These are phyloP conservation scores for Drosophila dives DNA, from an alignment of 2,888 invertebrate species.

Conservation along the genomic window DNA sequence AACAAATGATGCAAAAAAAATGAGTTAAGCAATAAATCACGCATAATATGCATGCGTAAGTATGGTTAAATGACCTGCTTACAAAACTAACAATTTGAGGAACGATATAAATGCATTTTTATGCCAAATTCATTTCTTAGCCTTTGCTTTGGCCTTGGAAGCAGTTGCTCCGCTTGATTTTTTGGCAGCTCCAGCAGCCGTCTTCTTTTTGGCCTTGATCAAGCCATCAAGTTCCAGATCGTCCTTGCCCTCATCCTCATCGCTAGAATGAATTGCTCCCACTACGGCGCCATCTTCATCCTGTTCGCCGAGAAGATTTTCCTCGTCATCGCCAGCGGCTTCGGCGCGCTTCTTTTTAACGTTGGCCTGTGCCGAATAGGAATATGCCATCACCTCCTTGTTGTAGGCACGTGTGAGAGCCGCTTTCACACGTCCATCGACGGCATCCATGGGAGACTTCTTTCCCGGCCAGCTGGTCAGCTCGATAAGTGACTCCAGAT, in stretches of 20 bases:
- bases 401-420: conserved; percentile 97
- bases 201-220: conserved; percentile 87
- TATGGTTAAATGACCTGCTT: conserved; percentile 4
- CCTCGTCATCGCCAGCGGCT: conserved; percentile 84
- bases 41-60: conserved; percentile 21
- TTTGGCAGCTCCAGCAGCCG: conserved; percentile 51
- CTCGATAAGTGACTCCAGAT: conserved; percentile 95
- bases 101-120: background rate
- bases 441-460: conserved; percentile 90
- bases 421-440: conserved; percentile 95
- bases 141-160: conserved; percentile 62
- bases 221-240: conserved; percentile 90
- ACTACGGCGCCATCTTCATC: conserved; percentile 74
- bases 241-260: conserved; percentile 86
- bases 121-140: conserved; percentile 66
- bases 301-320: conserved; percentile 84
- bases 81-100: conserved; percentile 19
- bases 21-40: background rate
- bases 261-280: conserved; percentile 72
- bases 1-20: background rate
- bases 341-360: conserved; percentile 87
- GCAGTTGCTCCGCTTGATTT: conserved; percentile 49
- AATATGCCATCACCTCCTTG: conserved; percentile 91
- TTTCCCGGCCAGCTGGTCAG: conserved; percentile 93
- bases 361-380: conserved; percentile 89